Conservation (phyloP, 2,113 vertebrate genomes). For the Rhizomys pruinosus region DNA sequence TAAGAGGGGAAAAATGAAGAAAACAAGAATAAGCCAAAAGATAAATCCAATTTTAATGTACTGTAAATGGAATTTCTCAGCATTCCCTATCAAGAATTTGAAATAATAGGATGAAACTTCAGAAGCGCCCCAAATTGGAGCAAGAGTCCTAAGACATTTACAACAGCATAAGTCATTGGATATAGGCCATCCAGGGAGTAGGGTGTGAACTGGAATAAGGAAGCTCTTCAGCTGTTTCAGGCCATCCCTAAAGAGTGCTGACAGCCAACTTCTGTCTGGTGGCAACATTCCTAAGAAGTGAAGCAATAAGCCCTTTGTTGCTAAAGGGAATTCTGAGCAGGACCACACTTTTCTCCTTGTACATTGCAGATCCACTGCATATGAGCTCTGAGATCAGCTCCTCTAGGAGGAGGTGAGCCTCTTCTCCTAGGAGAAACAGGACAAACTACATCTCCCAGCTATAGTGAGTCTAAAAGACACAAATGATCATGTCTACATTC, state of each 20-base stretch:
- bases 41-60: conserved; percentile 33
- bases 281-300: conserved; percentile 26
- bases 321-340: not conserved
- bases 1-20: not conserved
- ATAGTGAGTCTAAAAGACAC: not conserved
- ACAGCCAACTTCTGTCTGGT: not conserved
- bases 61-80: not conserved
- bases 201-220: not conserved
- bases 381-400: not conserved
- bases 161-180: not conserved
- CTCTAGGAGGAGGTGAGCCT: not conserved
- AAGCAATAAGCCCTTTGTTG: conserved; percentile 10
- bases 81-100: conserved; percentile 32
- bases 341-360: not conserved
- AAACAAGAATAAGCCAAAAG: not conserved
- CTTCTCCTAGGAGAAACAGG: conserved; percentile 12
- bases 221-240: not conserved
- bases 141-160: not conserved
- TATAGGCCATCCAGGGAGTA: not conserved
- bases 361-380: not conserved
- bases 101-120: conserved; percentile 41
- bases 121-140: not conserved
- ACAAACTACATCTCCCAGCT: not conserved
- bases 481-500: not conserved
- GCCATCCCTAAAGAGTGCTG: not conserved